These are phyloP conservation scores for Halocynthia aurantium DNA, from an alignment of 23 tunicate species.

Conservation along the genomic window DNA sequence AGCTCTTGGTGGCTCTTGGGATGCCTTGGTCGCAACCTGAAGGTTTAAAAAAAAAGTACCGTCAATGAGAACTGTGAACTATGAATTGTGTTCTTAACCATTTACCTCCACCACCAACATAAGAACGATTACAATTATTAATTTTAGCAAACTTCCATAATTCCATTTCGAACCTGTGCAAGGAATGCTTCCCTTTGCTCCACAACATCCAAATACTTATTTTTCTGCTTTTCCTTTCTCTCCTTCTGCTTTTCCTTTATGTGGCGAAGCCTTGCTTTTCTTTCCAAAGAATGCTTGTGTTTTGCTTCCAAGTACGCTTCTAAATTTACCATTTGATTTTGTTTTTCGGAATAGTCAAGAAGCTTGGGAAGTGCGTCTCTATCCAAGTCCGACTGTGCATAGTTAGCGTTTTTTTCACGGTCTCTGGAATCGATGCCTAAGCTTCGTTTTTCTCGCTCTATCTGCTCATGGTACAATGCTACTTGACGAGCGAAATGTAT, in stretches of 20 bases:
- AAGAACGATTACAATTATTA: not conserved
- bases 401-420: not conserved
- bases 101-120: not conserved
- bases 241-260: conserved; percentile 9
- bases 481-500: conserved; percentile 16
- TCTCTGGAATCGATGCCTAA: not conserved
- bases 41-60: not conserved
- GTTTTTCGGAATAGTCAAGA: too few species aligned
- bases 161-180: conserved; percentile 6
- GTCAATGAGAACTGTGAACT: not conserved
- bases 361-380: too few species aligned
- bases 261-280: conserved; percentile 7
- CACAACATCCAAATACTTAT: conserved; percentile 10
- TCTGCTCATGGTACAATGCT: conserved; percentile 26
- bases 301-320: conserved; percentile 26
- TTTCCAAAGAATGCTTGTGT: conserved; percentile 14
- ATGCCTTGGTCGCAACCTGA: conserved; percentile 7
- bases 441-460: conserved; percentile 17
- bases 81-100: not conserved
- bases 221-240: not conserved
- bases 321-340: not conserved
- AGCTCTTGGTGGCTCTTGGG: conserved; percentile 1
- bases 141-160: too few species aligned
- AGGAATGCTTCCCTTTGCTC: conserved; percentile 23
- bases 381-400: not conserved